Conservation (phyloP, 2,888 invertebrate genomes). For the Nomada flava region DNA sequence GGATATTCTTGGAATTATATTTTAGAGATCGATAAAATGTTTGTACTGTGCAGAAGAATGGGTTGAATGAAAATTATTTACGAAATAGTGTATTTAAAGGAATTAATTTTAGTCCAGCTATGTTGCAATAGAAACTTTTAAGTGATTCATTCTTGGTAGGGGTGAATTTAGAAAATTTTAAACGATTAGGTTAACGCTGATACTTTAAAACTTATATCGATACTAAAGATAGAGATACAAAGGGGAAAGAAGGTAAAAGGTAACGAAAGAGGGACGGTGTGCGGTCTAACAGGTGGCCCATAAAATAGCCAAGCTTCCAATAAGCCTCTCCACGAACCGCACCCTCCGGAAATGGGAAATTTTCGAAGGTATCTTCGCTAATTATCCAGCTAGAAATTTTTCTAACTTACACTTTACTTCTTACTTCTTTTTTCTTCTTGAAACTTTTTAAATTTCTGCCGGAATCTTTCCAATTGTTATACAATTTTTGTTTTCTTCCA, state of each 20-base stretch:
- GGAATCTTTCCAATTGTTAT: neutral
- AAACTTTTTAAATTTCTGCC: neutral
- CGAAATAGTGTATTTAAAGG: too few species aligned
- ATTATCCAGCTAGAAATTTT: constrained; percentile 37
- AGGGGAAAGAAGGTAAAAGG: constrained; percentile 38
- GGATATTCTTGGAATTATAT: too few species aligned
- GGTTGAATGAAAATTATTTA: too few species aligned
- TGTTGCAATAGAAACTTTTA: too few species aligned
- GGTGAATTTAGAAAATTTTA: too few species aligned
- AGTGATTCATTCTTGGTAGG: too few species aligned
- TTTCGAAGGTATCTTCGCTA: constrained; percentile 38
- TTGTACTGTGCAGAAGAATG: too few species aligned
- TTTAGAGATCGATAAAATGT: too few species aligned
- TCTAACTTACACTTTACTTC: neutral
- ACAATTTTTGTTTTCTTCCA: neutral
- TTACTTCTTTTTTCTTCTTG: neutral
- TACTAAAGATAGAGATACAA: neutral
- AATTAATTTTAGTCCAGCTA: too few species aligned
- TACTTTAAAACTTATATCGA: neutral
- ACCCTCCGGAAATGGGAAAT: constrained; percentile 28
- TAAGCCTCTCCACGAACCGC: constrained; percentile 45
- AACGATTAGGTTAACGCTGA: neutral
- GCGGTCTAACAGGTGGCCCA: constrained; percentile 71
- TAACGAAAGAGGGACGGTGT: constrained; percentile 37
- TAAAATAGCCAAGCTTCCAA: constrained; percentile 67